phyloP scores from a whole-genome alignment of 1,140 invertebrate genomes.

The Spodoptera frugiperda region DNA sequence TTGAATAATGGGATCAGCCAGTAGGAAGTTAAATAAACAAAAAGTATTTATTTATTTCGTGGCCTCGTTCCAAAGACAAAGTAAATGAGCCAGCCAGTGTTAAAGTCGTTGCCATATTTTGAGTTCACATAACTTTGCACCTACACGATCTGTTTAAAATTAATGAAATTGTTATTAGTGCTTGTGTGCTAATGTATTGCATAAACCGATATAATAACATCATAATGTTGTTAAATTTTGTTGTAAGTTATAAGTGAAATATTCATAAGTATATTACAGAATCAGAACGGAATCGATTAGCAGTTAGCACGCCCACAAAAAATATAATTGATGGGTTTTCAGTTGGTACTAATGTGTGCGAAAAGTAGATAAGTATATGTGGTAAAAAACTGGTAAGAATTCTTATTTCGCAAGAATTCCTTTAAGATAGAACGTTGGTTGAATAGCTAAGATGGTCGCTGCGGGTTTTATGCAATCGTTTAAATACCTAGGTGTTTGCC shows the following conservation, averaged over 20 bases:
- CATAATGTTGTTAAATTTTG: constrained; percentile 41
- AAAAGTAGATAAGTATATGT: constrained; percentile 23
- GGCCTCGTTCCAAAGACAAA: constrained; percentile 8
- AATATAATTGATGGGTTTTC: constrained; percentile 32
- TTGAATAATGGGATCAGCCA: background rate
- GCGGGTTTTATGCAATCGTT: background rate
- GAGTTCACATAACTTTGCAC: constrained; percentile 21
- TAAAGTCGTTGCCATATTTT: constrained; percentile 22
- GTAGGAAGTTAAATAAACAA: background rate
- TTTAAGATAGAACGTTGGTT: constrained; percentile 1
- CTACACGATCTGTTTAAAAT: constrained; percentile 30
- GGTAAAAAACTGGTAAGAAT: constrained; percentile 14
- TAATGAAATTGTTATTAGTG: constrained; percentile 33
- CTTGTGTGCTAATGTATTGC: constrained; percentile 43
- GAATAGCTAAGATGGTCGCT: constrained; percentile 14
- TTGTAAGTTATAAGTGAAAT: background rate
- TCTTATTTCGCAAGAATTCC: constrained; percentile 29
- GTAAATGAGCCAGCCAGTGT: background rate
- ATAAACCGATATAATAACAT: constrained; percentile 36
- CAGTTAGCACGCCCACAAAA: constrained; percentile 13
- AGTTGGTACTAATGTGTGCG: background rate
- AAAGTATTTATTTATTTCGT: constrained; percentile 17
- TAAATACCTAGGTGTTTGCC: background rate
- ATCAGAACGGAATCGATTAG: constrained; percentile 27
- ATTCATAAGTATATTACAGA: constrained; percentile 36